phyloP scores from a whole-genome alignment of 2,113 vertebrate species.

The Taxidea taxus region DNA sequence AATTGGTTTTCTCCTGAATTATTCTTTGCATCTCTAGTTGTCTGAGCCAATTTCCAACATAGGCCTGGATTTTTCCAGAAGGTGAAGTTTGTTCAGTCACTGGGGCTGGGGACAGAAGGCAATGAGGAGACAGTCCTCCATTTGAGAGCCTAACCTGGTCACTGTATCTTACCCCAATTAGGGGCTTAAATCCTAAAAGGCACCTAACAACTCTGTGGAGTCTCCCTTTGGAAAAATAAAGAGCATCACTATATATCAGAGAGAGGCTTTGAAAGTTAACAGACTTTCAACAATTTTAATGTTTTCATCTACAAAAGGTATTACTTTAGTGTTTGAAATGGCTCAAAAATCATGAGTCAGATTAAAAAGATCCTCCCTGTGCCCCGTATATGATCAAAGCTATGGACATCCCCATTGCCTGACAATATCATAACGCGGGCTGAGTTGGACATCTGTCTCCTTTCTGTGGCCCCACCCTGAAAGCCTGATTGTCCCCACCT shows the following conservation, averaged over 20 bases:
- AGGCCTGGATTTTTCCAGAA: conserved; percentile 8
- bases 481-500: neutral
- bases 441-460: neutral
- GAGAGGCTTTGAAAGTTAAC: neutral
- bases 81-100: neutral
- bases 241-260: neutral
- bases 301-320: neutral
- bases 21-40: neutral
- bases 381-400: neutral
- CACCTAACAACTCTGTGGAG: neutral
- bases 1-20: neutral
- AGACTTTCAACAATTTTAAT: neutral
- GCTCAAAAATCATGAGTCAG: conserved; percentile 17
- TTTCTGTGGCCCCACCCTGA: neutral
- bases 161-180: neutral
- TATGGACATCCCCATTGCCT: neutral
- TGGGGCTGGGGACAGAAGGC: neutral
- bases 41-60: neutral
- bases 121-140: neutral
- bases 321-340: neutral
- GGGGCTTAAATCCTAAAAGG: neutral
- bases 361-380: neutral
- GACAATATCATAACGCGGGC: neutral
- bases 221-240: neutral
- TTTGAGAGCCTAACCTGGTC: neutral